Base-by-base conservation (phyloP, 2,113 vertebrate species). In the Zosterops japonicus region DNA sequence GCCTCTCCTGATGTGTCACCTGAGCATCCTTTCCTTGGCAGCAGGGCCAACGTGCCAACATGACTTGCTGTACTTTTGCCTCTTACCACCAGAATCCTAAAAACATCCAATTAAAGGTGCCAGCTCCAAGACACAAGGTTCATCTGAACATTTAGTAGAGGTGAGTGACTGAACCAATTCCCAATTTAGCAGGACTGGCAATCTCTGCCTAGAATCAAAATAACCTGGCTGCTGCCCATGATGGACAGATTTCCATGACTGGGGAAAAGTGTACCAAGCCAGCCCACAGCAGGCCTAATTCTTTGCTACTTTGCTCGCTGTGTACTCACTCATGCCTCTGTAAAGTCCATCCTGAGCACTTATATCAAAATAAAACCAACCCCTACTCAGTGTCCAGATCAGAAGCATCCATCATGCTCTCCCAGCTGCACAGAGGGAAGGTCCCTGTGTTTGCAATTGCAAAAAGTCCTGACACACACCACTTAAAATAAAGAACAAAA, bases 401-500 rank as follows among this genome's bases (percentile, higher is more conserved):
- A 84, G 52, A 97, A 78, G 11, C 70, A 90, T 24, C 70, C n/a
- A 6, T 80, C 94, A 70, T 0, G 2, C 42, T 76, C 78, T 63
- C 44, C 10, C 35, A 91, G 53, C 41, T 82, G 68, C 90, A 86
- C 59, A 85, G 72, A 95, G 87, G 74, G 85, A 83, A 49, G 39
- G 29, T 55, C 22, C 46, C 65, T 72, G 25, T 41, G 56, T 53
- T 75, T 82, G 20, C 28, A 89, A 75, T 61, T 60, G 64, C 63
- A 71, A 86, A 61, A 67, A 84, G 64, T 18, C 27, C 42, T 76
- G 39, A 67, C 42, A 87, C 8, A 21, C 41, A 11, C 10, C 52
- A 59, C 44, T n/a, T 59, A 86, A 92, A 91, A 86, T n/a, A 72
- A 76, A 83, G 59, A 92, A 81, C 33, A 90, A 93, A 94, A 74